A percentile compares a stretch with the other conserved stretches of the same genome.
Evolutionary conservation across 1,140 invertebrate species (phyloP).

Genomic region (Bombus turneri): DNA sequence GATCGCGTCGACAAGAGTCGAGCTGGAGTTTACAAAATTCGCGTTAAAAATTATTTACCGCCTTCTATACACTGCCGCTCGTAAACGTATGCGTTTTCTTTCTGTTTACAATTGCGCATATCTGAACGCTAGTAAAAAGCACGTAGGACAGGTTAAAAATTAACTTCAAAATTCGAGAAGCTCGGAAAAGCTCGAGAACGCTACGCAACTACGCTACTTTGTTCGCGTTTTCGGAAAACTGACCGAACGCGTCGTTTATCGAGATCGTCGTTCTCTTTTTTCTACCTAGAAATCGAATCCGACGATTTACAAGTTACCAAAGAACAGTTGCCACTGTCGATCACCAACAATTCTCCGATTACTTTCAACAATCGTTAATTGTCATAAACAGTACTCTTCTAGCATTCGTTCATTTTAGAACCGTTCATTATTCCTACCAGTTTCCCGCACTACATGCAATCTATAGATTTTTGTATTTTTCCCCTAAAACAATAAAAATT

Average conservation of each 20-base stretch:
- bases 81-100: too few relatives aligned
- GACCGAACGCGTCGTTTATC: background rate
- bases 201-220: background rate
- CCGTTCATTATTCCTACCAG: too few relatives aligned
- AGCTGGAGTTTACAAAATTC: background rate
- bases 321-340: too few relatives aligned
- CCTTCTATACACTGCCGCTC: background rate
- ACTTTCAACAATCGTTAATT: too few relatives aligned
- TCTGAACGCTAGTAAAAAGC: background rate
- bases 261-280: background rate
- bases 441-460: too few relatives aligned
- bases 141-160: background rate
- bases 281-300: background rate
- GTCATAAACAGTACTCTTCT: accelerated
- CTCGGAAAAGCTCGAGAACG: too few relatives aligned
- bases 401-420: too few relatives aligned
- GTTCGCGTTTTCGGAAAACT: background rate
- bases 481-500: too few relatives aligned
- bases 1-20: background rate
- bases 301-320: background rate
- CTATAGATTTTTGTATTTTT: too few relatives aligned
- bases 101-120: too few relatives aligned
- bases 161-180: too few relatives aligned
- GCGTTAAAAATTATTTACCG: background rate
- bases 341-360: too few relatives aligned